Percentiles rank a stretch among this genome's conserved stretches.
Conservation (phyloP, 1,140 invertebrate genomes). For the Eciton burchellii region DNA sequence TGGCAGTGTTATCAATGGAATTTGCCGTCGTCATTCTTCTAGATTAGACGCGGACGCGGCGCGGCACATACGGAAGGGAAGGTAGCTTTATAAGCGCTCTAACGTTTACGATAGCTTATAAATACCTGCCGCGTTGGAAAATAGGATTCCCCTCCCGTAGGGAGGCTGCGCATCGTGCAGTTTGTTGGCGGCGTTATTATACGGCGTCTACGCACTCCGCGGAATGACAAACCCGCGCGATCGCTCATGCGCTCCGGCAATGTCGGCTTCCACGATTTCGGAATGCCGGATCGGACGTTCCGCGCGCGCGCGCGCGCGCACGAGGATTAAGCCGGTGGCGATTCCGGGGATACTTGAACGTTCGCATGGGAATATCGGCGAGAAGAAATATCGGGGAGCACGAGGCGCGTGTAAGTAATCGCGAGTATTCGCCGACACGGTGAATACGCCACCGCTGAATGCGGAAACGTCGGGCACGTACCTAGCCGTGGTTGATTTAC, state of each 20-base stretch:
- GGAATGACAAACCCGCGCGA: constrained; percentile 51
- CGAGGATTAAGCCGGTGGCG: constrained; percentile 4
- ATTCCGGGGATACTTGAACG: constrained; percentile 59
- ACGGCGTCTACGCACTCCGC: background rate
- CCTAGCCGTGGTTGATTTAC: constrained; percentile 29
- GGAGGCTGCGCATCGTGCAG: background rate
- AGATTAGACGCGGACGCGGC: constrained; percentile 12
- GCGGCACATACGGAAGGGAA: background rate
- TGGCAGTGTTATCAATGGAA: constrained; percentile 26
- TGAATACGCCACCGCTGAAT: too few relatives aligned
- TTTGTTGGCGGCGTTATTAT: constrained; percentile 25
- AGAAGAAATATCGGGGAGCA: constrained; percentile 13
- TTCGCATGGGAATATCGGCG: constrained; percentile 21
- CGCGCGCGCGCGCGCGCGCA: too few relatives aligned
- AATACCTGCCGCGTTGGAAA: constrained; percentile 9
- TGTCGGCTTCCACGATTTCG: constrained; percentile 40
- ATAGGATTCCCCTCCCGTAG: constrained; percentile 3
- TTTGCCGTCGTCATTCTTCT: constrained; percentile 43
- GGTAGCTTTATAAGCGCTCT: background rate
- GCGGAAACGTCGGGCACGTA: constrained; percentile 47
- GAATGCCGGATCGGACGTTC: constrained; percentile 60
- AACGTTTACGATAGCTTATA: constrained; percentile 1
- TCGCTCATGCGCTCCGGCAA: background rate
- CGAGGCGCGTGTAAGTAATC: constrained; percentile 57
- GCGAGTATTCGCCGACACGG: constrained; percentile 65